Conservation (phyloP, 53 echinoderm and acorn worm genomes). For the Holothuria scabra region DNA sequence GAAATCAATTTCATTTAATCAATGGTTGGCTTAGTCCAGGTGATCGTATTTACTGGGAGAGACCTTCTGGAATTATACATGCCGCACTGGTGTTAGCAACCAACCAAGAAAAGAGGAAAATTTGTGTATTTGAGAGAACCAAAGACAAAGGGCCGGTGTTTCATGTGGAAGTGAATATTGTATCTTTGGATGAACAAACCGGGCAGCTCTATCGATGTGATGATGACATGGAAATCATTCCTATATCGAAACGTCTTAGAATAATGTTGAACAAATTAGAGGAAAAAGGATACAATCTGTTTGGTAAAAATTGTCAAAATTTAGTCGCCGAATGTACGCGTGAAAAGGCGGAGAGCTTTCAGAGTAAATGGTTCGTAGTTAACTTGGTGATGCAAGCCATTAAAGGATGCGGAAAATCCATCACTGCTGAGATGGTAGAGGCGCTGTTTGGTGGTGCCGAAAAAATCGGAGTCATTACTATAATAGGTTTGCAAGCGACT, state of each 20-base stretch:
- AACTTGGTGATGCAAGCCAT: conserved; percentile 23
- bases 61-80: conserved; percentile 37
- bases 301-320: conserved; percentile 37
- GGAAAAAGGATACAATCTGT: conserved; percentile 36
- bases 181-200: neutral
- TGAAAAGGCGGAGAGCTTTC: conserved; percentile 13
- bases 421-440: conserved; percentile 30
- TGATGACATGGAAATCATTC: conserved; percentile 20
- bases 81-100: conserved; percentile 11
- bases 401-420: conserved; percentile 25
- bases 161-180: neutral
- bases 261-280: conserved; percentile 34
- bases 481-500: conserved; percentile 3
- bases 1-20: conserved; percentile 11
- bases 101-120: neutral
- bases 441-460: conserved; percentile 33
- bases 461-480: conserved; percentile 21
- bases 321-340: conserved; percentile 10
- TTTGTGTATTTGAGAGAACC: conserved; percentile 23
- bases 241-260: conserved; percentile 11
- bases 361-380: conserved; percentile 36
- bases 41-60: conserved; percentile 33
- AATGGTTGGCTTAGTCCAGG: conserved; percentile 26
- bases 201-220: conserved; percentile 35
- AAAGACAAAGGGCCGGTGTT: neutral